Evolutionary conservation across 2,113 vertebrate species (phyloP).

Genomic region (Syngnathus scovelli): DNA sequence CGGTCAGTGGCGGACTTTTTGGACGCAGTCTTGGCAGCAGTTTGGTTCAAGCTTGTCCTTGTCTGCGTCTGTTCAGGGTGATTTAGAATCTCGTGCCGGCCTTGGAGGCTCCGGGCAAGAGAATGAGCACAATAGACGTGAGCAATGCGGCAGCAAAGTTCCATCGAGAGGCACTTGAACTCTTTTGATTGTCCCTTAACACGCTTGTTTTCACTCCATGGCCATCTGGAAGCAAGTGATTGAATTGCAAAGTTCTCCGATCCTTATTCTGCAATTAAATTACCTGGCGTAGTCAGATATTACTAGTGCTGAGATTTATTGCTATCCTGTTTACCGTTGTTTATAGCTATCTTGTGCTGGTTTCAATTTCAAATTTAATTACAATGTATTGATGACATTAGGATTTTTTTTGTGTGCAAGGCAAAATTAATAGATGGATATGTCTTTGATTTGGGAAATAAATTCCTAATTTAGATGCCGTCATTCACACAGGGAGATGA

Average conservation of each 20-base stretch:
- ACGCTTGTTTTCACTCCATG: not conserved
- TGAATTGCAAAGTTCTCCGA: not conserved
- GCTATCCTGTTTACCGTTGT: not conserved
- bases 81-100: not conserved
- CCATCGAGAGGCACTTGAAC: conserved; percentile 4
- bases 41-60: not conserved
- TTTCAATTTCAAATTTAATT: not conserved
- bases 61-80: conserved; percentile 1
- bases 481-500: too few relatives aligned
- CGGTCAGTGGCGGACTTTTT: not conserved
- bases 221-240: not conserved
- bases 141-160: not conserved
- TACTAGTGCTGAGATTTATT: not conserved
- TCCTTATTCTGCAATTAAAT: not conserved
- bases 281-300: not conserved
- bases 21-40: not conserved
- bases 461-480: too few relatives aligned
- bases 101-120: conserved; percentile 1
- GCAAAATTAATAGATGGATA: too few relatives aligned
- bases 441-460: too few relatives aligned
- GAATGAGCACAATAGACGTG: conserved; percentile 5
- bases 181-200: not conserved
- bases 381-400: not conserved
- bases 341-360: not conserved
- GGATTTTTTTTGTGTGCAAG: not conserved